phyloP scores from a whole-genome alignment of 2,113 vertebrate species.

The Lota lota region DNA sequence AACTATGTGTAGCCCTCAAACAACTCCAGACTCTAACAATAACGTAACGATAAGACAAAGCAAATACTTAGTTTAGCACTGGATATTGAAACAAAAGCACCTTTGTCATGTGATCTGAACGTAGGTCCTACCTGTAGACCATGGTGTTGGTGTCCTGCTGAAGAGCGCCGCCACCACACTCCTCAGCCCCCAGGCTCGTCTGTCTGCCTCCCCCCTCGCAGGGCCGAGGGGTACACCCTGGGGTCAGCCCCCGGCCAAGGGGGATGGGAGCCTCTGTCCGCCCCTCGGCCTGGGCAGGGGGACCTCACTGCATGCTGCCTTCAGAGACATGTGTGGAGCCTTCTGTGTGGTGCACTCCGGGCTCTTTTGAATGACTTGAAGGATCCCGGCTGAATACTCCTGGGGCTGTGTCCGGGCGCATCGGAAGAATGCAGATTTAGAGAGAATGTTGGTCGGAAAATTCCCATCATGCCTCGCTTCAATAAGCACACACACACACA shows the following conservation, averaged over 20 bases:
- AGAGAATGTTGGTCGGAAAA: conserved; percentile 28
- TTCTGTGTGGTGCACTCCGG: conserved; percentile 37
- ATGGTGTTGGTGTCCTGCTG: conserved; percentile 45
- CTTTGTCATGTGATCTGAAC: not conserved
- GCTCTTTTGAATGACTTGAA: conserved; percentile 36
- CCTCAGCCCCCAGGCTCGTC: conserved; percentile 33
- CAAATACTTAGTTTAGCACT: not conserved
- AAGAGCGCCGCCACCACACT: conserved; percentile 28
- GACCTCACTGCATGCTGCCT: conserved; percentile 60
- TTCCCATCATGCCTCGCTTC: conserved; percentile 20
- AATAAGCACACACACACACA: not conserved
- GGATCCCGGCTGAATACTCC: conserved; percentile 24
- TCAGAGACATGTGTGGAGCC: conserved; percentile 58
- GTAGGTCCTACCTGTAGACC: conserved; percentile 61
- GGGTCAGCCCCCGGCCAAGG: conserved; percentile 48
- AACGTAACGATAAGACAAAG: not conserved
- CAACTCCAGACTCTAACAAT: not conserved
- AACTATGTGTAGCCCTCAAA: not conserved
- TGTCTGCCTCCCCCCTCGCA: conserved; percentile 24
- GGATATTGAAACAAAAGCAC: too few species aligned
- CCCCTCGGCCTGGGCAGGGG: conserved; percentile 49
- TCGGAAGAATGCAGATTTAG: conserved; percentile 12
- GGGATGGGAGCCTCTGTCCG: conserved; percentile 39
- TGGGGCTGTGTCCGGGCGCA: conserved; percentile 31
- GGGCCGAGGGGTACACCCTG: conserved; percentile 24